Evolutionary conservation across 1,140 invertebrate genomes (phyloP).

Genomic region (Camponotus vicinus): DNA sequence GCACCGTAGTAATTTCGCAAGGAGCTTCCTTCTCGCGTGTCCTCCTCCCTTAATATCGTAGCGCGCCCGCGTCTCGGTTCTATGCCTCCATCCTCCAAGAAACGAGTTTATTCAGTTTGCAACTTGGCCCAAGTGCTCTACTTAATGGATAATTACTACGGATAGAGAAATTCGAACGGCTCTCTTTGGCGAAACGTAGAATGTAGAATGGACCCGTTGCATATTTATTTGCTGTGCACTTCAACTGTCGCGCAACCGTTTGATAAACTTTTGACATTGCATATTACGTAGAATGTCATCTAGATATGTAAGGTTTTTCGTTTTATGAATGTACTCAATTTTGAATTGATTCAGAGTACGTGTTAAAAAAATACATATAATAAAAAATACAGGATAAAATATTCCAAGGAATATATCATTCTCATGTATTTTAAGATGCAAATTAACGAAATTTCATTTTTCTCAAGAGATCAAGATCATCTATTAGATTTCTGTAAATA

Average conservation of each 20-base stretch:
- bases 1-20: slow-evolving; percentile 51
- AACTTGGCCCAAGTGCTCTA: slow-evolving; percentile 52
- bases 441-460: neutral
- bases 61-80: neutral
- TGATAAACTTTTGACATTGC: slow-evolving; percentile 8
- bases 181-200: slow-evolving; percentile 37
- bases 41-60: slow-evolving; percentile 45
- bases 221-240: slow-evolving; percentile 50
- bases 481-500: neutral
- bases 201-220: neutral
- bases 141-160: slow-evolving; percentile 61
- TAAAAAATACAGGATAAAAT: neutral
- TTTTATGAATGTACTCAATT: neutral
- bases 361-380: neutral
- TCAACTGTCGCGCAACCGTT: slow-evolving; percentile 22
- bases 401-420: neutral
- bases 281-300: slow-evolving; percentile 1
- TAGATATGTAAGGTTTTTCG: neutral
- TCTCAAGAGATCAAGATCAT: neutral
- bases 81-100: slow-evolving; percentile 27
- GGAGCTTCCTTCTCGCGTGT: slow-evolving; percentile 45
- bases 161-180: slow-evolving; percentile 55
- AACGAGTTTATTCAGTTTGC: slow-evolving; percentile 62
- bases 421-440: neutral
- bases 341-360: neutral